phyloP scores from a whole-genome alignment of 2,797 vertebrate species.

The Menidia menidia region DNA sequence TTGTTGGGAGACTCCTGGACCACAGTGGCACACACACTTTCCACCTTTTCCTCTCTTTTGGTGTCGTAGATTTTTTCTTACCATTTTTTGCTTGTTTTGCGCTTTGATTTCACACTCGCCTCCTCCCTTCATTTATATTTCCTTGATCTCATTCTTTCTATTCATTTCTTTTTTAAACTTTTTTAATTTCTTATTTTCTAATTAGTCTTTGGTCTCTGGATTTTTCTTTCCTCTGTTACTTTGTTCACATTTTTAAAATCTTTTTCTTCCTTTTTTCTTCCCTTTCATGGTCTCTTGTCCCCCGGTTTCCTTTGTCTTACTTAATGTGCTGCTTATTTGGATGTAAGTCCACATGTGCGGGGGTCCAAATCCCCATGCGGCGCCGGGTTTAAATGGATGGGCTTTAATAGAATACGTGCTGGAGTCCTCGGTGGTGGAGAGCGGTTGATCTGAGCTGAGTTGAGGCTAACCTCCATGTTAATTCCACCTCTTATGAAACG shows the following conservation, averaged over 20 bases:
- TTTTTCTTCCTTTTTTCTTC: background rate
- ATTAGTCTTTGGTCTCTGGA: fast-evolving
- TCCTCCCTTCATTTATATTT: background rate
- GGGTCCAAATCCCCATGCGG: constrained; percentile 58
- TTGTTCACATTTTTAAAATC: background rate
- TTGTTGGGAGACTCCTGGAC: constrained; percentile 69
- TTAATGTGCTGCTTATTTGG: constrained; percentile 20
- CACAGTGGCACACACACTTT: constrained; percentile 33
- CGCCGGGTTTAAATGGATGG: constrained; percentile 65
- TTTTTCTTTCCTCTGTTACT: background rate
- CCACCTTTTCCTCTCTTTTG: constrained; percentile 33
- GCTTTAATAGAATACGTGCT: constrained; percentile 56
- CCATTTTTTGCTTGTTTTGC: background rate
- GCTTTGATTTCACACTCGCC: too few relatives aligned
- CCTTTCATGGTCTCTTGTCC: background rate
- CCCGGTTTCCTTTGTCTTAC: constrained; percentile 1
- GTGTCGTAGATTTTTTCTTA: background rate
- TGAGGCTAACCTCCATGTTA: constrained; percentile 75
- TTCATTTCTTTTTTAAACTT: background rate
- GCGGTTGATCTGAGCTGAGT: constrained; percentile 65
- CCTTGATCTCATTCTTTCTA: background rate
- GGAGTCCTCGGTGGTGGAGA: constrained; percentile 30
- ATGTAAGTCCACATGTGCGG: constrained; percentile 31
- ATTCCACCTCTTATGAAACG: constrained; percentile 74
- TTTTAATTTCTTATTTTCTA: background rate